Percentiles rank a stretch among this genome's conserved stretches.
Evolutionary conservation across 2,797 vertebrate genomes (phyloP).

Genomic region (Macrochelys suwanniensis): DNA sequence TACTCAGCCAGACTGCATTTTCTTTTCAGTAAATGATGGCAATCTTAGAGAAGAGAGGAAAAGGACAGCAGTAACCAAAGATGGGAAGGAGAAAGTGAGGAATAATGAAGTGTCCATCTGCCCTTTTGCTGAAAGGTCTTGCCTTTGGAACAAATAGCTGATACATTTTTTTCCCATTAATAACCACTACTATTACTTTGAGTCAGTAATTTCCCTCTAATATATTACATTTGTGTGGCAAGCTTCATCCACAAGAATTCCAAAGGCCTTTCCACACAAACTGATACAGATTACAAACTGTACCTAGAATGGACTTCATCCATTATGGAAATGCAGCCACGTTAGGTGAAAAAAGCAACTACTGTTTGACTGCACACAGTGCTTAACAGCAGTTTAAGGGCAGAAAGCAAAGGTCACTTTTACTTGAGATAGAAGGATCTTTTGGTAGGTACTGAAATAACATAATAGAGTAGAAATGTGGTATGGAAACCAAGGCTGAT

Average conservation of each 20-base stretch:
- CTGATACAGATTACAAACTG: accelerated
- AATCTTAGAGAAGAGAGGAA: background rate
- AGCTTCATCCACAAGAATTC: background rate
- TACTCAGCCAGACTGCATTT: background rate
- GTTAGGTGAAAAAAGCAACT: background rate
- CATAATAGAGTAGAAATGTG: background rate
- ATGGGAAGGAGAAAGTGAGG: background rate
- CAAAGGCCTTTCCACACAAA: background rate
- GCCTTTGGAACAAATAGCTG: background rate
- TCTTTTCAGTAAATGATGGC: background rate
- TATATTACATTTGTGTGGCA: background rate
- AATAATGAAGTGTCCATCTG: slow-evolving; percentile 7
- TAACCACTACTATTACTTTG: background rate
- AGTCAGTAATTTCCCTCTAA: background rate
- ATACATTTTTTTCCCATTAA: background rate
- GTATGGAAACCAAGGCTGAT: background rate
- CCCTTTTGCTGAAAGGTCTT: background rate
- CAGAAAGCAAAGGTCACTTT: background rate
- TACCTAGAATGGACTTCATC: background rate
- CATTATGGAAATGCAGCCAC: background rate
- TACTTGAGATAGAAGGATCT: background rate
- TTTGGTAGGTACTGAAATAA: background rate
- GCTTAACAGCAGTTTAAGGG: background rate
- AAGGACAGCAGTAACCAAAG: background rate
- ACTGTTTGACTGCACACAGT: background rate